Percentiles rank a stretch among this genome's conserved stretches.
Evolutionary conservation across 2,888 invertebrate species (phyloP).

Genomic region (Ennomos erosarius): DNA sequence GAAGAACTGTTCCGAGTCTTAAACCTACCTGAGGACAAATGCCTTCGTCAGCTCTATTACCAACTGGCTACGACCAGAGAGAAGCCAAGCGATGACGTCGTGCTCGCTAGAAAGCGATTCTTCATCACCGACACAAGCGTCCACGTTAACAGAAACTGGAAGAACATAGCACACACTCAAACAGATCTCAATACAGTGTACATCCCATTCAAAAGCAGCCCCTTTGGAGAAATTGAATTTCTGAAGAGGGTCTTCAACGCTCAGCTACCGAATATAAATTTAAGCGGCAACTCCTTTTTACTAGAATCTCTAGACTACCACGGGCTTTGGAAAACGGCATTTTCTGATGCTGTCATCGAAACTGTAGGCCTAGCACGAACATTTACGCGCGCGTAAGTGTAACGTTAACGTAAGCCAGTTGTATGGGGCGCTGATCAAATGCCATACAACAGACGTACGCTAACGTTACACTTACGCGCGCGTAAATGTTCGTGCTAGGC

Average conservation of each 20-base stretch:
- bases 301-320: slow-evolving; percentile 44
- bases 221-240: slow-evolving; percentile 18
- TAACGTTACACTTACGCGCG: too few relatives aligned
- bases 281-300: slow-evolving; percentile 45
- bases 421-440: too few relatives aligned
- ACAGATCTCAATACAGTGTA: slow-evolving; percentile 29
- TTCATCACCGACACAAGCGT: slow-evolving; percentile 42
- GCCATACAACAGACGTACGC: too few relatives aligned
- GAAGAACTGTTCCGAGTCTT: slow-evolving; percentile 41
- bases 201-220: slow-evolving; percentile 36
- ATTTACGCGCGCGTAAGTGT: too few relatives aligned
- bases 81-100: slow-evolving; percentile 27
- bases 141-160: slow-evolving; percentile 39
- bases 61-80: slow-evolving; percentile 30
- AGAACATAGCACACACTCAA: slow-evolving; percentile 31
- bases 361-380: too few relatives aligned
- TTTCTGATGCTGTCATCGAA: slow-evolving; percentile 35
- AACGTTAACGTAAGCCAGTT: too few relatives aligned
- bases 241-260: slow-evolving; percentile 28
- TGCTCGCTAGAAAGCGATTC: slow-evolving; percentile 35
- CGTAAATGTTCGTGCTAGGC: too few relatives aligned
- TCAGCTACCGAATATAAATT: slow-evolving; percentile 25
- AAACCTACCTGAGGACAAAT: slow-evolving; percentile 40
- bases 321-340: slow-evolving; percentile 45
- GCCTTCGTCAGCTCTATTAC: slow-evolving; percentile 40